These are phyloP conservation scores for Rhagium mordax DNA, from an alignment of 2,888 invertebrate species.

Conservation along the genomic window DNA sequence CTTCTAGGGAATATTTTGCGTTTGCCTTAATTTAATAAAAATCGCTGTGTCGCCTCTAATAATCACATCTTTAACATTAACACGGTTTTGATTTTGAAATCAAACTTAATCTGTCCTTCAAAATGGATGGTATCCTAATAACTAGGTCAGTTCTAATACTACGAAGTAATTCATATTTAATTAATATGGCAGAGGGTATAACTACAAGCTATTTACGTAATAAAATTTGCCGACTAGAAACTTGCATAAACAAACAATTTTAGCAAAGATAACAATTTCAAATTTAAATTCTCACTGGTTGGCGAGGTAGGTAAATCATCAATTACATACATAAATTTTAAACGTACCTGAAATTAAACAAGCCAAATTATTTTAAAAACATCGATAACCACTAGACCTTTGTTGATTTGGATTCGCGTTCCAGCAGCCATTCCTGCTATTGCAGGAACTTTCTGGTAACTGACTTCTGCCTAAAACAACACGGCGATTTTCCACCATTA, in stretches of 20 bases:
- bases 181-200: background rate
- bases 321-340: background rate
- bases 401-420: constrained; percentile 51
- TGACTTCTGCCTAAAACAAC: constrained; percentile 38
- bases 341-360: constrained; percentile 7
- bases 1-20: no score
- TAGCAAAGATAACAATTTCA: background rate
- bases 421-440: constrained; percentile 54
- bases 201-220: background rate
- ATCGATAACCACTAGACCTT: constrained; percentile 53
- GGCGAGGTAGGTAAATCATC: background rate
- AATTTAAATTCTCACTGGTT: background rate
- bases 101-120: no score
- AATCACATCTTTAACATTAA: no score
- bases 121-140: background rate
- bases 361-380: constrained; percentile 51
- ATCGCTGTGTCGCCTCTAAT: no score
- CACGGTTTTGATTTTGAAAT: no score
- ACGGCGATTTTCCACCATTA: constrained; percentile 38
- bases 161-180: background rate
- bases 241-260: background rate
- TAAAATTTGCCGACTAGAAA: no score
- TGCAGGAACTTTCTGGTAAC: constrained; percentile 50
- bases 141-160: background rate
- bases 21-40: no score